phyloP scores from a whole-genome alignment of 2,113 vertebrate genomes.

The Rhabdomys dilectus region DNA sequence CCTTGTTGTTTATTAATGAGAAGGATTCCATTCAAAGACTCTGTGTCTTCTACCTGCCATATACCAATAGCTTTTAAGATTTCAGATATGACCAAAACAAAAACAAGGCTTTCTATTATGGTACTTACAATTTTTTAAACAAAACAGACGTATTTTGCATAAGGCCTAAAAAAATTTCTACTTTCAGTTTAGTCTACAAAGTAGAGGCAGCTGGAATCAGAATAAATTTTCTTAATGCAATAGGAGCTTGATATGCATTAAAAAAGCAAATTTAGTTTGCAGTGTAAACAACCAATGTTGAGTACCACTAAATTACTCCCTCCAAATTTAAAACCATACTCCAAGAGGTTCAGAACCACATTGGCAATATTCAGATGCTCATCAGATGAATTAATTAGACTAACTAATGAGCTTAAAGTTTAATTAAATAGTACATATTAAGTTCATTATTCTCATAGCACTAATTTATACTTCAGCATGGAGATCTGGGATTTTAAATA shows the following conservation, averaged over 20 bases:
- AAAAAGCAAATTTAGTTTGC: slow-evolving; percentile 55
- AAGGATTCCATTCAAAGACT: not conserved
- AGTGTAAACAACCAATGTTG: slow-evolving; percentile 41
- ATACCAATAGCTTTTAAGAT: not conserved
- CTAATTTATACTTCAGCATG: slow-evolving; percentile 55
- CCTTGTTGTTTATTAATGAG: not conserved
- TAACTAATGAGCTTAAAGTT: slow-evolving; percentile 66
- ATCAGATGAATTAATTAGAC: slow-evolving; percentile 72
- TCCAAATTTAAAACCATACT: slow-evolving; percentile 56
- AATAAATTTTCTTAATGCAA: not conserved
- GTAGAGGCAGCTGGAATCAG: not conserved
- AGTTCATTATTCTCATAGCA: slow-evolving; percentile 68
- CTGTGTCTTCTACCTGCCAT: not conserved
- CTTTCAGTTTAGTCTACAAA: not conserved
- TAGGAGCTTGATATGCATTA: not conserved
- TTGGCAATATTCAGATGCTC: slow-evolving; percentile 60
- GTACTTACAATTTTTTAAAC: not conserved
- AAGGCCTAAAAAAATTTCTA: not conserved
- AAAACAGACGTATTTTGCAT: not conserved
- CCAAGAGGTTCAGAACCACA: slow-evolving; percentile 51
- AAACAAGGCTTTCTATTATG: not conserved
- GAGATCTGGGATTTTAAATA: slow-evolving; percentile 32
- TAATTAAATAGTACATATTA: slow-evolving; percentile 77
- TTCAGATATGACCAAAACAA: not conserved
- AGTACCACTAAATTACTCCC: slow-evolving; percentile 56